These are phyloP conservation scores for Tychaedon coryphoeus DNA, from an alignment of 2,113 vertebrate species.

Conservation along the genomic window DNA sequence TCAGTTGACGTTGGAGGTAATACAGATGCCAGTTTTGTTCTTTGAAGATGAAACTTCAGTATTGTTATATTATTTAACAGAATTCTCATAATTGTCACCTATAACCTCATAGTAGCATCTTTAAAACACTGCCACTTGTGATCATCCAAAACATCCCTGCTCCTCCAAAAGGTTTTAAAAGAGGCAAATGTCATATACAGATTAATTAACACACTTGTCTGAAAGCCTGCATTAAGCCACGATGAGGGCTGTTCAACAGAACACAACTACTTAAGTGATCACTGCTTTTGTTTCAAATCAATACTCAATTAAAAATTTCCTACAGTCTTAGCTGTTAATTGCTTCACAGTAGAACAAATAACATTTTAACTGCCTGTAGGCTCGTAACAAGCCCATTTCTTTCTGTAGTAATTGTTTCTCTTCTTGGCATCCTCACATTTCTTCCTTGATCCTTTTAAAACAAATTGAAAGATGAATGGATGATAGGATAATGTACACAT, in stretches of 20 bases:
- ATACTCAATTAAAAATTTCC: constrained; percentile 72
- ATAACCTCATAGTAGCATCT: background rate
- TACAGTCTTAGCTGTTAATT: constrained; percentile 54
- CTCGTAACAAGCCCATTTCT: constrained; percentile 2
- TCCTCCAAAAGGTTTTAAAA: background rate
- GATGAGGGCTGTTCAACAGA: constrained; percentile 39
- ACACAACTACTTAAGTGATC: constrained; percentile 8
- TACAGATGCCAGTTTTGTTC: background rate
- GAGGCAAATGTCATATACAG: background rate
- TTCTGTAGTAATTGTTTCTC: background rate
- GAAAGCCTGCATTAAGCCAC: background rate
- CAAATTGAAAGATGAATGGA: background rate
- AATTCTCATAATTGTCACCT: background rate
- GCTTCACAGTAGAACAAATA: constrained; percentile 45
- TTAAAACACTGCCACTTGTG: background rate
- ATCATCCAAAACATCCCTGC: background rate
- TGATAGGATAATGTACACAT: background rate
- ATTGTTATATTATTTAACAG: background rate
- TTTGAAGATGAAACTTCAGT: background rate
- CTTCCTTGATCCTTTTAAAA: background rate
- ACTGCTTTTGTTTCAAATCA: constrained; percentile 63
- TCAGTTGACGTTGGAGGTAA: background rate
- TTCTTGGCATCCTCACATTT: background rate
- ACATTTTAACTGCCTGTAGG: constrained; percentile 40
- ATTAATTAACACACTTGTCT: background rate